Percentiles rank a stretch among this genome's conserved stretches.
Evolutionary conservation across 2,797 vertebrate genomes (phyloP).

Genomic region (Sciurus vulgaris): DNA sequence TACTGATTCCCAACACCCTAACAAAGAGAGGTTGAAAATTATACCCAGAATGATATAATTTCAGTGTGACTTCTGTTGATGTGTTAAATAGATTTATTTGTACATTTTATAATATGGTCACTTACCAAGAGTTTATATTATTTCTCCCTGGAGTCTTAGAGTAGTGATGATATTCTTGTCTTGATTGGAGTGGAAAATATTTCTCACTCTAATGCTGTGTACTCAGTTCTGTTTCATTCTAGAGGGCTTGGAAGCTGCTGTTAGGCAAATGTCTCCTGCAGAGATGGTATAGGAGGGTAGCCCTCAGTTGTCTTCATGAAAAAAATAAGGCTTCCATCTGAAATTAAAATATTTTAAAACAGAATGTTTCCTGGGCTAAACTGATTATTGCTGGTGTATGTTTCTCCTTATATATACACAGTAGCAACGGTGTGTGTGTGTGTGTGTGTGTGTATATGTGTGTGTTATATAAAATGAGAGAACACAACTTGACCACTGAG

Average conservation of each 20-base stretch:
- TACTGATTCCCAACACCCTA: background rate
- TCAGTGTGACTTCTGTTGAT: background rate
- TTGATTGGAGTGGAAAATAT: background rate
- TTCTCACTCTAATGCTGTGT: background rate
- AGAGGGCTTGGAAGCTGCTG: background rate
- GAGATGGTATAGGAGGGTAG: background rate
- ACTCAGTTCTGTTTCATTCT: too few relatives aligned
- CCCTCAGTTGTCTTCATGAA: background rate
- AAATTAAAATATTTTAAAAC: background rate
- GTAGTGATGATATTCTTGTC: background rate
- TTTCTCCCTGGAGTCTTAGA: background rate
- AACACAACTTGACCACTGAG: background rate
- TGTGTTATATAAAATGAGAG: background rate
- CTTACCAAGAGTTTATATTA: background rate
- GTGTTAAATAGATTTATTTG: background rate
- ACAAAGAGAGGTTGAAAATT: background rate
- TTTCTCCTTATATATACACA: background rate
- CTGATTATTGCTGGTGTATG: background rate
- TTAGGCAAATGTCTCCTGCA: rapidly evolving
- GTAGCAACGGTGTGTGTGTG: background rate
- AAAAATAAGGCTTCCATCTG: background rate
- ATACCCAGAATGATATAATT: background rate
- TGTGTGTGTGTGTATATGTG: background rate
- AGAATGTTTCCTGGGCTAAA: background rate
- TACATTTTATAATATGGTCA: background rate